These are phyloP conservation scores for Nomada fucata DNA, from an alignment of 2,888 invertebrate species.

Conservation along the genomic window DNA sequence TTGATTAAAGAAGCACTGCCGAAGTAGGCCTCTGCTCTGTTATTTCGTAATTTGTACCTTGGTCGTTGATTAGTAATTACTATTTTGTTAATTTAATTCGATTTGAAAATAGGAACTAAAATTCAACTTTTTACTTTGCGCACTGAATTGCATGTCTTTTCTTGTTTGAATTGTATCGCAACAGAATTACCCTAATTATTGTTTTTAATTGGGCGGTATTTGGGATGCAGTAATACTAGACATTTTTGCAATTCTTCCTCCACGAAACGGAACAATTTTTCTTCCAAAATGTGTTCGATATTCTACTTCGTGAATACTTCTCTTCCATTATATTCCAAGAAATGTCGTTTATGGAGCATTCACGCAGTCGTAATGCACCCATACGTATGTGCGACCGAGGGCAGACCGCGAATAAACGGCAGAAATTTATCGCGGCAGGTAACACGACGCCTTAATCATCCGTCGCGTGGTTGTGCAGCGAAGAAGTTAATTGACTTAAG, in stretches of 20 bases:
- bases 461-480: constrained; percentile 61
- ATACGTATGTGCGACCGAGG: constrained; percentile 20
- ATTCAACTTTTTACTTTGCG: too few species aligned
- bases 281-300: background rate
- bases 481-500: constrained; percentile 72
- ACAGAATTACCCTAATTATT: too few species aligned
- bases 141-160: too few species aligned
- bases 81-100: too few species aligned
- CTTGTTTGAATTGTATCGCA: too few species aligned
- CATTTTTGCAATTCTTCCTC: too few species aligned
- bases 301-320: background rate
- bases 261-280: too few species aligned
- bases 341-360: constrained; percentile 29
- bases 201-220: too few species aligned
- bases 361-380: constrained; percentile 24
- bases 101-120: too few species aligned
- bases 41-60: background rate
- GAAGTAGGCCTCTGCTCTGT: background rate
- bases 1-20: constrained; percentile 39
- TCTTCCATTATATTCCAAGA: background rate
- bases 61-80: background rate
- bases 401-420: constrained; percentile 69
- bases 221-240: too few species aligned
- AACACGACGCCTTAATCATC: constrained; percentile 70
- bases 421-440: constrained; percentile 72